Evolutionary conservation across 1,140 invertebrate species (phyloP), one percentile per base, ranked within the genome.

Genomic region (Zaprionus camerounensis): DNA sequence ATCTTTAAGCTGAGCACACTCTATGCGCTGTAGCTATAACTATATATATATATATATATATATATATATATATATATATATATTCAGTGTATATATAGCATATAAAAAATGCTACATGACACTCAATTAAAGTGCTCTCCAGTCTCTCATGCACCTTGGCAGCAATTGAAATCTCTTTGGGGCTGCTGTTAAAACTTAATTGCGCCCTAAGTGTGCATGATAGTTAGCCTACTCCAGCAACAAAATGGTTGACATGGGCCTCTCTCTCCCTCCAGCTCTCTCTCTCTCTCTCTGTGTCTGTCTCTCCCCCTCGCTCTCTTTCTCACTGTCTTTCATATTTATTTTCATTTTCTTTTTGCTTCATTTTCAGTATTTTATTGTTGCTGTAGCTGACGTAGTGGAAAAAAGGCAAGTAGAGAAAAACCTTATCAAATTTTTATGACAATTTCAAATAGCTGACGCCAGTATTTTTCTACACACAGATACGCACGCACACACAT

Each of bases 391-490:
- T 82, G 81, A 83, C 80, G 81, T 64, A 53, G 80, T 51, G 41
- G 38, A 80, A 86, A 84, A 66, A 65, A 41, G 24, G 61, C 51
- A 34, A 79, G 76, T 59, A 46, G 28, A 66, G 71, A 72, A 84
- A 80, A 87, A 78, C 80, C 83, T 87, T 88, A 87, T 87, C 84
- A 87, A 83, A 87, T 78, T 87, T 87, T 70, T 72, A 87, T 82
- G 83, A 80, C 80, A 88, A 78, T 83, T 87, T 87, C 41, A 87
- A 87, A 87, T 88, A 78, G 84, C 83, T 87, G 84, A 88, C 84
- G 78, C 87, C 73, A 86, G 76, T 73, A 72, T 67, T 68, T 80
- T 51, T 53, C n/a, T 28, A n/a, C 36, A 56, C 59, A 56, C 41
- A 34, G 70, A 63, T 76, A 44, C 31, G 24, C 22, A 49, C 49